Evolutionary conservation across 2,113 vertebrate genomes (phyloP).

Genomic region (Tragelaphus strepsiceros): DNA sequence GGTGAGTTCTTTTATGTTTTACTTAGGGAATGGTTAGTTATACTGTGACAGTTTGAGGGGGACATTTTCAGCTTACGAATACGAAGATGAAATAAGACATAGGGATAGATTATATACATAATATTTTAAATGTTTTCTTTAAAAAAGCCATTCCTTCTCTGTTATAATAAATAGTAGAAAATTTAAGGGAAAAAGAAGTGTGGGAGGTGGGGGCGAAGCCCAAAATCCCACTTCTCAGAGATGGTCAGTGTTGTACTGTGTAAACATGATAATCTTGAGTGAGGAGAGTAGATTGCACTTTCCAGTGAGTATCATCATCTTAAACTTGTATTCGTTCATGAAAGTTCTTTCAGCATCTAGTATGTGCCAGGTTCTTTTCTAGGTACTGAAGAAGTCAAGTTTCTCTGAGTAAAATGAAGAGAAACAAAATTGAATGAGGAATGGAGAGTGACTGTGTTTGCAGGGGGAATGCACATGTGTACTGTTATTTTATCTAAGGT

Average conservation of each 20-base stretch:
- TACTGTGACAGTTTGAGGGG: not conserved
- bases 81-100: not conserved
- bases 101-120: not conserved
- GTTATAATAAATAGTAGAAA: not conserved
- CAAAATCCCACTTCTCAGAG: not conserved
- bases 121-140: not conserved
- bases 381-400: not conserved
- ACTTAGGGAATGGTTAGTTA: not conserved
- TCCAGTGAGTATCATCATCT: not conserved
- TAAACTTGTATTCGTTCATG: not conserved
- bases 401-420: not conserved
- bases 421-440: not conserved
- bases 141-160: not conserved
- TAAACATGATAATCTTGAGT: not conserved
- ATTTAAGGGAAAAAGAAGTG: not conserved
- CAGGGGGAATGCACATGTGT: not conserved
- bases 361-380: not conserved
- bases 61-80: not conserved
- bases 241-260: not conserved
- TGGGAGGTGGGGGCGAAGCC: not conserved
- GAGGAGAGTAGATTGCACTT: not conserved
- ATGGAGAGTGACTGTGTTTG: not conserved
- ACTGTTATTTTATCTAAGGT: not conserved
- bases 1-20: conserved; percentile 78
- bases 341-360: not conserved